phyloP scores from a whole-genome alignment of 2,888 invertebrate genomes.

The Lithophane leautieri region DNA sequence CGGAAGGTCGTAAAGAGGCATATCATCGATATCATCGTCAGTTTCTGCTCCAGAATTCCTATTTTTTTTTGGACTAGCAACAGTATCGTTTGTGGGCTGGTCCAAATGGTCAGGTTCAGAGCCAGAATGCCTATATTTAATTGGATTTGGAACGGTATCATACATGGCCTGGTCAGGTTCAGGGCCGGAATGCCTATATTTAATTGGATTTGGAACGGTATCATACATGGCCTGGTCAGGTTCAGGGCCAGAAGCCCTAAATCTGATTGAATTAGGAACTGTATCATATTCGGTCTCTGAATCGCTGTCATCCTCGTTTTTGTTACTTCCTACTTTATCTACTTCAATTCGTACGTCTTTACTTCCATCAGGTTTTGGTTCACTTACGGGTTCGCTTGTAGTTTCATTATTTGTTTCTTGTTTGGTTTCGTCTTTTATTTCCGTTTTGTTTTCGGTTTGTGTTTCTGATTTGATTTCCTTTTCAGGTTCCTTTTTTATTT shows the following conservation, averaged over 20 bases:
- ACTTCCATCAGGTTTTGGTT: conserved; percentile 7
- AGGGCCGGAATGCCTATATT: conserved; percentile 13
- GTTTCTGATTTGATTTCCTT: conserved; percentile 1
- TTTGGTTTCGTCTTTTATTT: conserved; percentile 7
- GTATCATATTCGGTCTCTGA: conserved; percentile 60
- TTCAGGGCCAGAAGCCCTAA: conserved; percentile 30
- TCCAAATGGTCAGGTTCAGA: not conserved
- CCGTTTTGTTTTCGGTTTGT: not conserved
- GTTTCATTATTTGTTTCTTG: conserved; percentile 15
- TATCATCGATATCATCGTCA: conserved; percentile 16
- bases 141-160: conserved; percentile 11
- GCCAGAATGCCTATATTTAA: not conserved
- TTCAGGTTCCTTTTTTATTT: not conserved
- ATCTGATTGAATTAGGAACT: conserved; percentile 50
- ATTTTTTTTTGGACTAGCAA: conserved; percentile 36
- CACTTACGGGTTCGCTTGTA: conserved; percentile 6
- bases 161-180: conserved; percentile 16
- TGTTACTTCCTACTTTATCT: conserved; percentile 7
- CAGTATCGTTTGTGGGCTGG: conserved; percentile 47
- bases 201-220: conserved; percentile 35
- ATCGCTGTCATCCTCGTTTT: conserved; percentile 15
- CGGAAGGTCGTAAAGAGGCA: conserved; percentile 51
- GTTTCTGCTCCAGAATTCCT: not conserved
- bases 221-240: conserved; percentile 11
- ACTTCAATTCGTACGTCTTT: conserved; percentile 26